Evolutionary conservation across 2,888 invertebrate genomes (phyloP), one percentile per base, ranked within the genome.

Genomic region (Lissonota sp.): DNA sequence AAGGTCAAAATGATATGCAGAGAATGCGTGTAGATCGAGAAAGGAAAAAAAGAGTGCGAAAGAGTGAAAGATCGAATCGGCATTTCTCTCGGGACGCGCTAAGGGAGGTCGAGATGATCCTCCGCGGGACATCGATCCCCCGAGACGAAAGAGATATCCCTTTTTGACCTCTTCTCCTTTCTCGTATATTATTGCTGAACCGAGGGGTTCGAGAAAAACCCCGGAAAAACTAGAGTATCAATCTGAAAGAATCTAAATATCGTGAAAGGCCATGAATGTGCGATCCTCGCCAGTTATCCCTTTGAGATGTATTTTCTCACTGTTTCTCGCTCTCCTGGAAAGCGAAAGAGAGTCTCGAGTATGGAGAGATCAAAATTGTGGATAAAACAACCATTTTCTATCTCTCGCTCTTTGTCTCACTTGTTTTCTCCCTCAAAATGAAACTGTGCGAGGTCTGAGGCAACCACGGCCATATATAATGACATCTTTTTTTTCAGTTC

Each of bases 121-220:
- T 76, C 84, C 74, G 82, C 84, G 82, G 84, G 84, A 84, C 80
- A 80, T 79, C 82, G 72, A 82, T 80, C 69, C 80, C 62, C 49
- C 67, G 7, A 14, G 26, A 69, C 58, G 57, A 63, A 26, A 26
- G 26, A 26, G 40, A 69, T 60, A 64, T 57, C 49, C 49, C 51
- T 44, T 57, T 70, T 70, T 44, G 7, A 40, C 58, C 16, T 69
- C 46, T 58, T 63, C 44, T 53, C 40, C 37, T 42, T 26, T 40
- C 6, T 16, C 16, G 4, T 5, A 39, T 7, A 5, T 69, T 51
- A 7, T 4, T 26, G 1, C 26, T 26, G 26, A 26, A 3, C 26
- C 26, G 1, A 1, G 26, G 26, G 26, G 26, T 26, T 26, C 3
- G 26, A 26, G 26, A 26, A 53, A 67, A 70, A 57, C 49, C 26